These are phyloP conservation scores for Tyria jacobaeae DNA, from an alignment of 2,888 invertebrate genomes.

Conservation along the genomic window DNA sequence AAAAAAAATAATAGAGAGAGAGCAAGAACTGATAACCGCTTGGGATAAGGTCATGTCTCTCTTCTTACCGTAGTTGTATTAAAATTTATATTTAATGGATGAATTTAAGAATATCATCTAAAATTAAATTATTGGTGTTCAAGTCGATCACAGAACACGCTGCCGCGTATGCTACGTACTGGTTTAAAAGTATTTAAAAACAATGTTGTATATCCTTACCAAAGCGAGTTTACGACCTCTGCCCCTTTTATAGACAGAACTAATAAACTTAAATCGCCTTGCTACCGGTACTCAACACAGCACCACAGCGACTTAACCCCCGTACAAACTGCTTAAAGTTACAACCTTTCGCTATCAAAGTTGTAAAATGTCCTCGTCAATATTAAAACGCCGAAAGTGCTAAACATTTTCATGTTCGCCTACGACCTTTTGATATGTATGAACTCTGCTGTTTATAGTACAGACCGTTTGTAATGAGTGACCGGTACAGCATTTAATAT, in stretches of 20 bases:
- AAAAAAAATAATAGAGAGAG: too few relatives aligned
- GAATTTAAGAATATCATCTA: too few relatives aligned
- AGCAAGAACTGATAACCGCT: too few relatives aligned
- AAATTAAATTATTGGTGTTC: too few relatives aligned
- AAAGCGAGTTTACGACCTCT: constrained; percentile 69
- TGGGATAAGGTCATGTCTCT: too few relatives aligned
- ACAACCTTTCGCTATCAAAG: constrained; percentile 21
- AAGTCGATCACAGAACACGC: constrained; percentile 4
- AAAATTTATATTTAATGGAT: too few relatives aligned
- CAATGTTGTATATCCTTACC: constrained; percentile 66
- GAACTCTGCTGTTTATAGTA: constrained; percentile 1
- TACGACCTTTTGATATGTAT: constrained; percentile 14
- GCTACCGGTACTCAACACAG: constrained; percentile 53
- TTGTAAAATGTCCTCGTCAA: neutral
- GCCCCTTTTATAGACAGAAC: constrained; percentile 80
- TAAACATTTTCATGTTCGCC: neutral
- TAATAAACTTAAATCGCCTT: constrained; percentile 80
- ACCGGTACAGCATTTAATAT: constrained; percentile 43
- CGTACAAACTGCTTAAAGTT: constrained; percentile 12
- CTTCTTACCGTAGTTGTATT: too few relatives aligned
- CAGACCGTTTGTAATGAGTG: constrained; percentile 33
- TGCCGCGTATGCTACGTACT: constrained; percentile 28
- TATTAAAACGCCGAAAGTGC: constrained; percentile 12
- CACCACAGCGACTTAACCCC: constrained; percentile 33
- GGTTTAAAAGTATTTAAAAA: constrained; percentile 65